Evolutionary conservation across 53 echinoderm and acorn worm species (phyloP).

Genomic region (Holothuria scabra): DNA sequence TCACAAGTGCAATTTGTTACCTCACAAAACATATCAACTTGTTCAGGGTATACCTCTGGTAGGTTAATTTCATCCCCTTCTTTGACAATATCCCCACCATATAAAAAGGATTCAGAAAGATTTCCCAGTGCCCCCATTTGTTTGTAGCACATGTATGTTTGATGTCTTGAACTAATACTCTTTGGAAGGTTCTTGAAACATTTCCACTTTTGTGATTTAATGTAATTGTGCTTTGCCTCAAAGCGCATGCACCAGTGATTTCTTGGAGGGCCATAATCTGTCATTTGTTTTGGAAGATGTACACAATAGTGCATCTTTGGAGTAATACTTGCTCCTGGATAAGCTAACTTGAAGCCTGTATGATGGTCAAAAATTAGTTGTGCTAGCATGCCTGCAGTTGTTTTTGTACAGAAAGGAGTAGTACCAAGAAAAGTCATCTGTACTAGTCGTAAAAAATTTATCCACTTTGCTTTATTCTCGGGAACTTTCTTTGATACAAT

Average conservation of each 20-base stretch:
- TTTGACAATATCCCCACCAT: slow-evolving; percentile 53
- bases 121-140: slow-evolving; percentile 46
- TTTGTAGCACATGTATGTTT: slow-evolving; percentile 68
- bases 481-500: slow-evolving; percentile 62
- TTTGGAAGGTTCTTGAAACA: slow-evolving; percentile 71
- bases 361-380: slow-evolving; percentile 59
- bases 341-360: slow-evolving; percentile 30
- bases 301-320: slow-evolving; percentile 78
- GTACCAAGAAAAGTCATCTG: slow-evolving; percentile 62
- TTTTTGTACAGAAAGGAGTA: slow-evolving; percentile 45
- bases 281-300: slow-evolving; percentile 64
- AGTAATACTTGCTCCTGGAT: slow-evolving; percentile 56
- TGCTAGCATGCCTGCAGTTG: slow-evolving; percentile 42
- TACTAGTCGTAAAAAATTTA: slow-evolving; percentile 57
- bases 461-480: slow-evolving; percentile 55
- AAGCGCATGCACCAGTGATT: slow-evolving; percentile 67
- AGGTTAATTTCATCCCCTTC: slow-evolving; percentile 54
- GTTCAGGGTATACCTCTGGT: slow-evolving; percentile 39
- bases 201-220: slow-evolving; percentile 62
- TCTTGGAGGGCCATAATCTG: slow-evolving; percentile 55
- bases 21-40: too few relatives aligned
- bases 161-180: slow-evolving; percentile 61
- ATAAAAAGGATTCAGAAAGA: slow-evolving; percentile 44
- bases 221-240: slow-evolving; percentile 64
- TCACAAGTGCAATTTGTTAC: too few relatives aligned